These are phyloP conservation scores for Aythya baeri DNA, from an alignment of 2,113 vertebrate genomes.

Conservation along the genomic window DNA sequence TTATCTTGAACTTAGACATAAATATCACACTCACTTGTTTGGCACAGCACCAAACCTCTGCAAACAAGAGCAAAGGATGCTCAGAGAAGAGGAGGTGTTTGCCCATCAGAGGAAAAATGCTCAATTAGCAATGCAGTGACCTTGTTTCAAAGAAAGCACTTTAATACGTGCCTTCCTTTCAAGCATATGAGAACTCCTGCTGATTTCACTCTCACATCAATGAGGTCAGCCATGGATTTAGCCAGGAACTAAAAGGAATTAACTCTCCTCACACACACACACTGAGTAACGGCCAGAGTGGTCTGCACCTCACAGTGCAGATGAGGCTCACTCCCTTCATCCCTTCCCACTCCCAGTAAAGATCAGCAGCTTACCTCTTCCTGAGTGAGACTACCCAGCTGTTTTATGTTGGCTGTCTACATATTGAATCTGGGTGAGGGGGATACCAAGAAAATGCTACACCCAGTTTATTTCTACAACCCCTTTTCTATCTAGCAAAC, in stretches of 20 bases:
- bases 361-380: neutral
- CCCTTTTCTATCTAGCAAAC: neutral
- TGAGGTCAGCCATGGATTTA: slow-evolving; percentile 44
- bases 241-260: slow-evolving; percentile 48
- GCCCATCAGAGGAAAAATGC: slow-evolving; percentile 12
- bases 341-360: neutral
- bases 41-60: slow-evolving; percentile 10
- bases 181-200: slow-evolving; percentile 13
- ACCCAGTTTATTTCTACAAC: neutral
- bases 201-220: slow-evolving; percentile 53
- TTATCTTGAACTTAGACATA: neutral
- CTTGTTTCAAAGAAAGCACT: slow-evolving; percentile 35
- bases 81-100: slow-evolving; percentile 3
- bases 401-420: neutral
- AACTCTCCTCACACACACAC: neutral
- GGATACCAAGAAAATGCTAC: neutral
- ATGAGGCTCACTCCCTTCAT: neutral
- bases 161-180: neutral
- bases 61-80: neutral
- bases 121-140: slow-evolving; percentile 36
- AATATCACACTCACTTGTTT: neutral
- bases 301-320: neutral
- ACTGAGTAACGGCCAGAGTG: slow-evolving; percentile 1
- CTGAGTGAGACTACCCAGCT: neutral
- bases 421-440: neutral